Evolutionary conservation across 2,797 vertebrate species (phyloP).

Genomic region (Varecia variegata): DNA sequence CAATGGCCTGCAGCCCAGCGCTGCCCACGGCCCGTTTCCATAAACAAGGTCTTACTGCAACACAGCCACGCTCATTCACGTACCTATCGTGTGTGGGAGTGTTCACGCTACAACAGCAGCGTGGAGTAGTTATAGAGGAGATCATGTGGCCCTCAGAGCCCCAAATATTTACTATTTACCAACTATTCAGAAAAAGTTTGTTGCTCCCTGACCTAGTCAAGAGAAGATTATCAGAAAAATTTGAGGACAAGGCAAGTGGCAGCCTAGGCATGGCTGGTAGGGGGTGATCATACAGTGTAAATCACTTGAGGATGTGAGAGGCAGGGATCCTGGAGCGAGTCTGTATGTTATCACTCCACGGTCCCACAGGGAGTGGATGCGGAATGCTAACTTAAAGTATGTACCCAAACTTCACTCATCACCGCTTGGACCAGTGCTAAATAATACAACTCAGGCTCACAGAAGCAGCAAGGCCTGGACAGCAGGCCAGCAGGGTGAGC

Average conservation of each 20-base stretch:
- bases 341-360: background rate
- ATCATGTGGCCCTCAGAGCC: too few relatives aligned
- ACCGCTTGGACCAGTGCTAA: background rate
- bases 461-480: background rate
- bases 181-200: background rate
- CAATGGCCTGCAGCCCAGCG: rapidly evolving
- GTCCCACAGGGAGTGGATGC: background rate
- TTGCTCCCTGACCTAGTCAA: background rate
- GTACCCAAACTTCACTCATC: background rate
- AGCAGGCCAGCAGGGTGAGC: rapidly evolving
- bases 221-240: background rate
- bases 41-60: background rate
- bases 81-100: rapidly evolving
- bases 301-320: background rate
- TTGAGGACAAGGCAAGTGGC: background rate
- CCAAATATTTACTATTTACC: background rate
- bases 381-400: background rate
- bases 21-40: background rate
- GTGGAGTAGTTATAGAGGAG: background rate
- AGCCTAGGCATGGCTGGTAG: background rate
- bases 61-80: rapidly evolving
- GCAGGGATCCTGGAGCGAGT: background rate
- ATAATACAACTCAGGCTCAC: background rate
- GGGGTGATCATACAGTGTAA: background rate
- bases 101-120: background rate